Evolutionary conservation across 2,113 vertebrate species (phyloP).

Genomic region (Narcine bancroftii): DNA sequence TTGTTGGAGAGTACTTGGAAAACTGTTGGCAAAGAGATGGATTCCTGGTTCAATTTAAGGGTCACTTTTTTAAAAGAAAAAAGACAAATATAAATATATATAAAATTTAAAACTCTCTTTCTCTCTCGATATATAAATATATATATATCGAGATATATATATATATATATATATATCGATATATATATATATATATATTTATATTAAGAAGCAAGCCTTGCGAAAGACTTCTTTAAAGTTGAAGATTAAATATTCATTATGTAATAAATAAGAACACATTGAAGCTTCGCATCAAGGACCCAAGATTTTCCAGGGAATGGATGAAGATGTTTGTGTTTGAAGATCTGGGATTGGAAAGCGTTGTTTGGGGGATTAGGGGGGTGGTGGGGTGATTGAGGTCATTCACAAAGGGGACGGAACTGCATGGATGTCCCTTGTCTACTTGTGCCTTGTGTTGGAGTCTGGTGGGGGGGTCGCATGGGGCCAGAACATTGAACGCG

Average conservation of each 20-base stretch:
- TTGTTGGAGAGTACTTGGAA: constrained; percentile 58
- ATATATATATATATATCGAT: too few relatives aligned
- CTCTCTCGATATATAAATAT: constrained; percentile 48
- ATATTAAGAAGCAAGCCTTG: constrained; percentile 45
- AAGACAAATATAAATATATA: constrained; percentile 45
- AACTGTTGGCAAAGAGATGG: constrained; percentile 50
- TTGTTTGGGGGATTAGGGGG: background rate
- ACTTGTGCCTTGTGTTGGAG: too few relatives aligned
- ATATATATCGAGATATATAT: constrained; percentile 63
- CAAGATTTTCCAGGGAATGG: constrained; percentile 1
- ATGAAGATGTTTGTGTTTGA: background rate
- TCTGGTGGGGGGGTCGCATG: background rate
- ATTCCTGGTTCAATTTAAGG: constrained; percentile 13
- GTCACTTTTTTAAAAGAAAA: background rate
- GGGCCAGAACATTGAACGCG: background rate
- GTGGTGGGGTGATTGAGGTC: too few relatives aligned
- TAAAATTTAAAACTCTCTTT: constrained; percentile 64
- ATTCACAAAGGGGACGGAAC: too few relatives aligned
- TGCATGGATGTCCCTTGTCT: too few relatives aligned
- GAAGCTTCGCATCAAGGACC: background rate
- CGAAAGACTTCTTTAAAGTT: constrained; percentile 44
- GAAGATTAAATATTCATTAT: constrained; percentile 42
- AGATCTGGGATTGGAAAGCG: background rate
- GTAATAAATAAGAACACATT: constrained; percentile 40
- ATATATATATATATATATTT: constrained; percentile 61